Conservation (phyloP, 1,140 invertebrate species). For the Tetramorium alpestre region DNA sequence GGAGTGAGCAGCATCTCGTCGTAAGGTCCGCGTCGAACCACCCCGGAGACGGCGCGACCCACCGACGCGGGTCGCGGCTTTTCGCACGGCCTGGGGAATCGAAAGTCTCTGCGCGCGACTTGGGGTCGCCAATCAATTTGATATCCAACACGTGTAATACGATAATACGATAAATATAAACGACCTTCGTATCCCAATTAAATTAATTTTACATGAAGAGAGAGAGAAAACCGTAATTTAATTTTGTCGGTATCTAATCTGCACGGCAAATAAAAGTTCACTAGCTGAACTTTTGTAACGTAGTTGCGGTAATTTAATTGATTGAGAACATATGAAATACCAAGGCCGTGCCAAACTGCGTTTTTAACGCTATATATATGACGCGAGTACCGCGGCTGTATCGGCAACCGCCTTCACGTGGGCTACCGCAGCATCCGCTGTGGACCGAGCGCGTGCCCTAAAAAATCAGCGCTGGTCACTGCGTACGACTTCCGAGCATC, state of each 20-base stretch:
- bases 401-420: not conserved
- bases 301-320: not conserved
- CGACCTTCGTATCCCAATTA: not conserved
- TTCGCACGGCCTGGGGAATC: not conserved
- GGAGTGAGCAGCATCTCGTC: constrained; percentile 22
- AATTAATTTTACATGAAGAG: not conserved
- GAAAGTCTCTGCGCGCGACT: not conserved
- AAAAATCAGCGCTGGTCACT: constrained; percentile 45
- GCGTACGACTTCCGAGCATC: constrained; percentile 32
- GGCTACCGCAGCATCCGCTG: not conserved
- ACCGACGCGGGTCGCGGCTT: not conserved
- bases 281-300: not conserved
- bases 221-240: not conserved
- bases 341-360: not conserved
- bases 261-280: not conserved
- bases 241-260: not conserved
- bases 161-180: not conserved
- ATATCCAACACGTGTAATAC: not conserved
- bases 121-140: not conserved
- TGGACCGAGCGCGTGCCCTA: not conserved
- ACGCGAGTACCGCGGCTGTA: not conserved
- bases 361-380: not conserved
- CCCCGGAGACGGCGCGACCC: not conserved
- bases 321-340: not conserved
- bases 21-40: constrained; percentile 47